Conservation (phyloP, 2,797 vertebrate genomes). For the Spheniscus humboldti region DNA sequence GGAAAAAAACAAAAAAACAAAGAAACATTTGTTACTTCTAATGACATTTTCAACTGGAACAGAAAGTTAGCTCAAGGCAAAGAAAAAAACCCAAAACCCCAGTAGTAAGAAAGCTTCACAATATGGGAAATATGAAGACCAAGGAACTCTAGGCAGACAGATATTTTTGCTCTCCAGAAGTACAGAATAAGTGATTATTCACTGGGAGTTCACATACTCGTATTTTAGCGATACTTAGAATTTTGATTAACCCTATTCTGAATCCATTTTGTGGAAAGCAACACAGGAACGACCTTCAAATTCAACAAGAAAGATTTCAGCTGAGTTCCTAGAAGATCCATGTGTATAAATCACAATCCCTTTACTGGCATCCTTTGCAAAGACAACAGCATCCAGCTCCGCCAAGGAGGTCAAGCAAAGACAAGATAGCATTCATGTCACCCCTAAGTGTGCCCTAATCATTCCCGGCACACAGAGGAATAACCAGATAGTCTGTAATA, state of each 20-base stretch:
- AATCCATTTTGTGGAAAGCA: neutral
- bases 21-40: slow-evolving; percentile 35
- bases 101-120: neutral
- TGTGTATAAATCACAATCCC: neutral
- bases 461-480: neutral
- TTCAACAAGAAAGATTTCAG: neutral
- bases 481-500: neutral
- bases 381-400: neutral
- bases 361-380: neutral
- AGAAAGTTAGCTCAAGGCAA: neutral
- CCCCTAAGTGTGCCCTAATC: neutral
- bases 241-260: neutral
- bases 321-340: neutral
- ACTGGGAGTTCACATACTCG: neutral
- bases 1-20: neutral
- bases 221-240: neutral
- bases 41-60: neutral
- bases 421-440: neutral
- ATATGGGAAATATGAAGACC: neutral
- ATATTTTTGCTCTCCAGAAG: neutral
- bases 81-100: neutral
- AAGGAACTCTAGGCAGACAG: neutral
- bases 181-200: neutral
- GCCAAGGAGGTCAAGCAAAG: neutral
- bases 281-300: neutral